Evolutionary conservation across 2,113 vertebrate genomes (phyloP).

Genomic region (Macquaria australasica): DNA sequence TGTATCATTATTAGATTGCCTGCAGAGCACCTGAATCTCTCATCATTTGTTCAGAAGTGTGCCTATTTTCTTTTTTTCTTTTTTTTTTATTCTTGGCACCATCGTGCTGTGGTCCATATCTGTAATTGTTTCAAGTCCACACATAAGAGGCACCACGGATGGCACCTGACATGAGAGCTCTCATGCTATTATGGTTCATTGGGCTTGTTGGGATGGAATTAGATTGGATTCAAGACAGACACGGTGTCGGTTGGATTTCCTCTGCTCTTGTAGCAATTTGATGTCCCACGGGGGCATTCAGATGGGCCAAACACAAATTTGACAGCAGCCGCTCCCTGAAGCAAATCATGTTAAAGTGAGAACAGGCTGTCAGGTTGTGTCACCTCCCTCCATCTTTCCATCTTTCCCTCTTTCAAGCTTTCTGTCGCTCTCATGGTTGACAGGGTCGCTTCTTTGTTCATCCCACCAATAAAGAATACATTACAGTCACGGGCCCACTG

Average conservation of each 20-base stretch:
- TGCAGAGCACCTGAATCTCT: not conserved
- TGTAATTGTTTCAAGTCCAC: constrained; percentile 12
- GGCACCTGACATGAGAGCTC: constrained; percentile 56
- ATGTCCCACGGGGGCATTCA: constrained; percentile 49
- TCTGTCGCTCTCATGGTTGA: constrained; percentile 41
- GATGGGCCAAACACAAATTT: constrained; percentile 71
- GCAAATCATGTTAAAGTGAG: constrained; percentile 73
- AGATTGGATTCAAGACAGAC: constrained; percentile 60
- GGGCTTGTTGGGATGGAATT: constrained; percentile 61
- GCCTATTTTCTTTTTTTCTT: constrained; percentile 11
- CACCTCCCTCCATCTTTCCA: constrained; percentile 50
- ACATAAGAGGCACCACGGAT: constrained; percentile 5
- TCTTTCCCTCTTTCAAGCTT: constrained; percentile 45
- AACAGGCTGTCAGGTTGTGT: constrained; percentile 71
- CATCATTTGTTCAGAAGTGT: not conserved
- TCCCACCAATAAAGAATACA: constrained; percentile 55
- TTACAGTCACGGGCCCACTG: constrained; percentile 19
- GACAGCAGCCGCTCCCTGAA: constrained; percentile 66
- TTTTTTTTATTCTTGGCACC: not conserved
- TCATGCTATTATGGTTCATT: constrained; percentile 33
- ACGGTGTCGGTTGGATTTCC: constrained; percentile 53
- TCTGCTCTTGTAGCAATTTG: constrained; percentile 61
- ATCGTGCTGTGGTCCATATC: not conserved
- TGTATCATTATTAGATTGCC: not conserved
- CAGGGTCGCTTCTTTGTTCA: constrained; percentile 56